Base-by-base conservation (phyloP, 92 coral and sea anemone species). In the Phenganax stokvisi region DNA sequence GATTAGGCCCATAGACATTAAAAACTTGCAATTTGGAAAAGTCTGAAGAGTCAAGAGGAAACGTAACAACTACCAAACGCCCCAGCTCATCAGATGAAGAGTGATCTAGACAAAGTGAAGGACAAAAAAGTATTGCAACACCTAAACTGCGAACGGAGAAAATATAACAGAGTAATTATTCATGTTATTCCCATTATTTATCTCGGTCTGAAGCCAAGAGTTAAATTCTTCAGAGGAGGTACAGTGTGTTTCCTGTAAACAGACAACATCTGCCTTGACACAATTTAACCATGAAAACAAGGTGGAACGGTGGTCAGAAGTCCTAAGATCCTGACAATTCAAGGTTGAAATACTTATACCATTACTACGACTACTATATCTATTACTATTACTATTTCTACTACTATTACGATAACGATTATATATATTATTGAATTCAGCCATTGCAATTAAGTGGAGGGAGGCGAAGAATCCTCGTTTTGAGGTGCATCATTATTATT, bases 161-260 rank as follows among this genome's bases (percentile, higher is more conserved):
- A 52, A 72, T 0, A 73, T 13, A 51, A 27, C 30, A 0, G 77
- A 51, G 8, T 73, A 73, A 1, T 54, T 12, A 0, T 54, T 44
- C 0, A 10, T 0, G 12, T 52, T 52, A 10, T 52, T 54, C 7
- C 10, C 62, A n/a, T 2, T 3, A 0, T 53, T 12, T 0, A 1
- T 3, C 16, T n/a, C 44, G 10, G 11, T 0, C 5, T 0, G 7
- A 10, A 82, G 13, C 85, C 85, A 82, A 20, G 57, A 16, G 4
- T 0, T 7, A 73, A 82, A 82, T 20, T 82, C 85, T 3, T 51
- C 72, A 3, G 7, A 28, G 9, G 85, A 82, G 0, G n/a, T 52
- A 3, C 73, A 73, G 16, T 82, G 85, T 16, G 85, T 82, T 56
- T 82, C 80, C 27, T 82, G 85, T 9, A 82, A 25, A 54, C 85